Conservation (phyloP, 2,113 vertebrate species). For the Oryzias melastigma region DNA sequence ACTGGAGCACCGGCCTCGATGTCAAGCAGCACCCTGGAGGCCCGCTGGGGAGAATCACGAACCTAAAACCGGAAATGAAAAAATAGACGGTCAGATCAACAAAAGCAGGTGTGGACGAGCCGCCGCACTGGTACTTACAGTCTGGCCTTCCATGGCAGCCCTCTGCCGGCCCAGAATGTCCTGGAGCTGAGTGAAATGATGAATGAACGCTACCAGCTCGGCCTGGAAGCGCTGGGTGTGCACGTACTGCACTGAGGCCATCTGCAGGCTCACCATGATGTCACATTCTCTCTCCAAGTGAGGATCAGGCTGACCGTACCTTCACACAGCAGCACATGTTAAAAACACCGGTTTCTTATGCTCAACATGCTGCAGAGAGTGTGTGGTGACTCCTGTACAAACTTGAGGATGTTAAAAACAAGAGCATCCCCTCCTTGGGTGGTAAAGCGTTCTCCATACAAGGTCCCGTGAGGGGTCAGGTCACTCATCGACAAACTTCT, state of each 20-base stretch:
- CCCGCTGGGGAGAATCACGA: conserved; percentile 87
- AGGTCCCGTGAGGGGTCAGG: conserved; percentile 90
- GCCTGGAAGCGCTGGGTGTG: conserved; percentile 98
- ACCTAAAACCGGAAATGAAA: conserved; percentile 75
- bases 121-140: conserved; percentile 73
- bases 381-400: conserved; percentile 54
- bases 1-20: conserved; percentile 95
- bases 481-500: conserved; percentile 94
- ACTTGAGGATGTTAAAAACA: conserved; percentile 89
- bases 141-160: conserved; percentile 92
- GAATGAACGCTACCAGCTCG: conserved; percentile 93
- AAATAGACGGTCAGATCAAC: no score
- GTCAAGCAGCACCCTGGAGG: conserved; percentile 88
- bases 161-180: conserved; percentile 93
- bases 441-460: conserved; percentile 94
- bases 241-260: conserved; percentile 96
- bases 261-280: conserved; percentile 83
- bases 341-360: not conserved
- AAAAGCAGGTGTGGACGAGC: no score
- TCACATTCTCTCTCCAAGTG: conserved; percentile 85
- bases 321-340: conserved; percentile 40
- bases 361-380: not conserved
- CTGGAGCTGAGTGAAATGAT: conserved; percentile 96
- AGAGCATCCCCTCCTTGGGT: conserved; percentile 93
- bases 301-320: conserved; percentile 83